Percentiles rank a stretch among this genome's conserved stretches.
Evolutionary conservation across 1,140 invertebrate species (phyloP).

Genomic region (Daktulosphaira vitifoliae): DNA sequence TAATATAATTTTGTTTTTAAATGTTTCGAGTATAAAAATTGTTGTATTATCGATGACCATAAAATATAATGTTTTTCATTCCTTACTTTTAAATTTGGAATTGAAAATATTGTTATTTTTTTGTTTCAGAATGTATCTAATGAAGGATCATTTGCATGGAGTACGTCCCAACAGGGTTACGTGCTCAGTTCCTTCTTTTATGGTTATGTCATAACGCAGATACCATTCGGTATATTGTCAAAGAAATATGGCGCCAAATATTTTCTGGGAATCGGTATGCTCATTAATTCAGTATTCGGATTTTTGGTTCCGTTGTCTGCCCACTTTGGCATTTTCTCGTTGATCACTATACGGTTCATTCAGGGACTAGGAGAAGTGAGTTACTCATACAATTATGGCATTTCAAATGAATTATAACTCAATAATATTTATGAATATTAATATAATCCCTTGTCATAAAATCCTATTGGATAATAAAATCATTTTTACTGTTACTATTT

Average conservation of each 20-base stretch:
- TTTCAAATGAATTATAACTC: no score
- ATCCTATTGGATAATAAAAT: no score
- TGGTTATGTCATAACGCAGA: conserved; percentile 80
- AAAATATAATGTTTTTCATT: no score
- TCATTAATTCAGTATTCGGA: conserved; percentile 77
- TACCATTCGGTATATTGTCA: conserved; percentile 78
- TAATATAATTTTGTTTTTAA: no score
- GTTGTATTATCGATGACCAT: no score
- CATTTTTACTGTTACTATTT: no score
- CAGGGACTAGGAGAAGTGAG: conserved; percentile 86
- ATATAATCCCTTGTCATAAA: no score
- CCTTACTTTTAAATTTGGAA: no score
- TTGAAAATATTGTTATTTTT: no score
- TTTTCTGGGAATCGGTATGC: conserved; percentile 76
- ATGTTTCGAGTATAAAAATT: no score
- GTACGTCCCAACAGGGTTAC: conserved; percentile 64
- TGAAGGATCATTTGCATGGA: conserved; percentile 68
- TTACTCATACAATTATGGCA: neutral
- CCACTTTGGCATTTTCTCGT: conserved; percentile 47
- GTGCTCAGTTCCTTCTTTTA: conserved; percentile 84
- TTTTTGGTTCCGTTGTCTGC: conserved; percentile 65
- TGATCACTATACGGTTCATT: conserved; percentile 67
- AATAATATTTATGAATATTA: no score
- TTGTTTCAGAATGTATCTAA: conserved; percentile 33
- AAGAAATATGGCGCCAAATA: conserved; percentile 74